These are phyloP conservation scores for Clarias laeviceps DNA, from an alignment of 2,797 vertebrate genomes.

Conservation along the genomic window DNA sequence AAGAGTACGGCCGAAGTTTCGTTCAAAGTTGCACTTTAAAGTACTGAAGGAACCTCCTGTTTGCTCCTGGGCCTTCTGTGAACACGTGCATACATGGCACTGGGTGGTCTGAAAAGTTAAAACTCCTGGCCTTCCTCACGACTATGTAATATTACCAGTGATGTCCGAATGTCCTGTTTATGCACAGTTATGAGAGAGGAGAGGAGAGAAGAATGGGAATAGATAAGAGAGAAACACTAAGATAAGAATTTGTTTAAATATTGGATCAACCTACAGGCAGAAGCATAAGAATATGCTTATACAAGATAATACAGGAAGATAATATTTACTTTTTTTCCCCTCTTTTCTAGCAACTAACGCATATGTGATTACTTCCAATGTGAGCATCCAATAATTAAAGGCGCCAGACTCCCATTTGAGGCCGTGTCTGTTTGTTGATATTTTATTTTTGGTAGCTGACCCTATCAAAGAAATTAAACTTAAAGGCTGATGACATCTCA, in stretches of 20 bases:
- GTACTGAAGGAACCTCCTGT: constrained; percentile 43
- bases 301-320: too few species aligned
- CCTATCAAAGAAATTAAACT: constrained; percentile 32
- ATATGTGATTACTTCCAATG: constrained; percentile 17
- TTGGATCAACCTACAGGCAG: constrained; percentile 48
- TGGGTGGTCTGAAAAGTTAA: constrained; percentile 75
- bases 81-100: constrained; percentile 52
- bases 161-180: constrained; percentile 25
- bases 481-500: constrained; percentile 15
- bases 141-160: constrained; percentile 16
- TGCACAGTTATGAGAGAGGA: constrained; percentile 29
- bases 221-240: constrained; percentile 73
- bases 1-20: neutral
- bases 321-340: constrained; percentile 11
- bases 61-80: constrained; percentile 25
- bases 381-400: constrained; percentile 29
- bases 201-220: constrained; percentile 41
- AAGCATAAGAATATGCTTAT: too few species aligned
- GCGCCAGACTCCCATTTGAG: constrained; percentile 31
- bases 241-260: constrained; percentile 42
- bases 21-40: neutral
- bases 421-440: constrained; percentile 37
- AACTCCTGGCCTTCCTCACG: constrained; percentile 56
- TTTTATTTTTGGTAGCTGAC: constrained; percentile 41
- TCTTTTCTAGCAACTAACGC: neutral